Base-by-base conservation (phyloP, 2,113 vertebrate species). In the Neolamprologus modestus region DNA sequence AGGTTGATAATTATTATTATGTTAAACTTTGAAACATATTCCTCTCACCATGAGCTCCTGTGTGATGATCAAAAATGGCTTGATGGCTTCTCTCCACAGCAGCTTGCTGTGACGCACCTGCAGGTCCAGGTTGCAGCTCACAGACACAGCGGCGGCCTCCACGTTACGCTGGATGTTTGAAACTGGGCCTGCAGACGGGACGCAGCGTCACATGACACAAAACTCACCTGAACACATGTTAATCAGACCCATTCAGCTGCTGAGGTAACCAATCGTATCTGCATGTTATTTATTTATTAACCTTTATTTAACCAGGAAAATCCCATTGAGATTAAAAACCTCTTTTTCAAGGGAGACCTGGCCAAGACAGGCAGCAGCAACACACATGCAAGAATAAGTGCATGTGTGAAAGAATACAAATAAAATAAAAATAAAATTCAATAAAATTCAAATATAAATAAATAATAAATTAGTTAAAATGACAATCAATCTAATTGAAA, bases 71-170 rank as follows among this genome's bases (percentile, higher is more conserved):
- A 91, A 47, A 21, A 97, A 78, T 0, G 98, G 98, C 1, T 54
- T 90, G 0, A 93, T 2, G 91, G 98, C 88, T 0, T 95, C 5
- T 0, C 68, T 92, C 98, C 98, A 99, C 52, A 98, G 93, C 0
- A 89, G 7, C 2, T 66, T 96, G 82, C 95, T 97, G 90, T 98
- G 96, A 59, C 96, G 95, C 7, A 99, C 81, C 94, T 99, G 98
- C 24, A 98, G 95, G 63, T 98, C 96, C 84, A 97, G 93, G 0
- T 97, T 97, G 31, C 98, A 99, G 85, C 97, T 96, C 90, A 98
- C 91, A 0, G 98, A 97, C 1, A 95, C 90, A 0, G 96, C 95
- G 2, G 97, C 96, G 4, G 96, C 91, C 6, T 96, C 92, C 50
- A 98, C 87, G 55, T 99, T 99, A n/a, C 87, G 31, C 85, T 96